Base-by-base conservation (phyloP, 2,797 vertebrate genomes). In the Pampus argenteus region DNA sequence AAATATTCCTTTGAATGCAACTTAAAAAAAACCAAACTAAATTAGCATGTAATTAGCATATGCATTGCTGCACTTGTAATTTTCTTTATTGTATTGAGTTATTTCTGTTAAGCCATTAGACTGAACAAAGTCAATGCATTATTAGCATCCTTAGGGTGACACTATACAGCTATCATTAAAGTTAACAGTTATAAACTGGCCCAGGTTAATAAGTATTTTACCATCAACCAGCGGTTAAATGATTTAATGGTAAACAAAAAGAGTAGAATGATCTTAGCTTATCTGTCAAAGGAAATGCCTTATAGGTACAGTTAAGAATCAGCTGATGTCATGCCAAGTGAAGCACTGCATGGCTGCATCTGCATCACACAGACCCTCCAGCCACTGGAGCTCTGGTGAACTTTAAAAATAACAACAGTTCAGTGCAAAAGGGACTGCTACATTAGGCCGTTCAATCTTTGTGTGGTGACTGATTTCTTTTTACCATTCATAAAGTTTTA, bases 341-440 rank as follows among this genome's bases (percentile, higher is more conserved):
- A 73, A 78, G 76, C 81, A 84, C 83, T 84, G 88, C 84, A 65
- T 77, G 84, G 81, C 73, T 84, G 76, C 79, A 47, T 83, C 78
- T 75, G 85, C 74, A 77, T 81, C 69, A 72, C 69, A 78, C 58
- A 42, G 38, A 26, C 38, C 84, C 83, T 59, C 72, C 58, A 82
- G 88, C 80, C 79, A 79, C 72, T 23, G 48, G 58, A 81, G 83
- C 74, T 25, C 44, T 17, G 57, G 64, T 81, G 65, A 82, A 79
- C 85, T 82, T 83, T 78, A 79, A 79, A 86, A 89, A 86, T 76
- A 90, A 86, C 78, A 83, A 61, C 75, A 22, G 51, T 50, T 63
- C 50, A 36, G 45, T 26, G 66, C 22, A 52, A 15, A 29, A 22
- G 36, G 45, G 49, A 17, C 15, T 44, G 58, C 36, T 13, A 3